Evolutionary conservation across 1,140 invertebrate genomes (phyloP), one percentile per base, ranked within the genome.

Genomic region (Harlomillsia oculata): DNA sequence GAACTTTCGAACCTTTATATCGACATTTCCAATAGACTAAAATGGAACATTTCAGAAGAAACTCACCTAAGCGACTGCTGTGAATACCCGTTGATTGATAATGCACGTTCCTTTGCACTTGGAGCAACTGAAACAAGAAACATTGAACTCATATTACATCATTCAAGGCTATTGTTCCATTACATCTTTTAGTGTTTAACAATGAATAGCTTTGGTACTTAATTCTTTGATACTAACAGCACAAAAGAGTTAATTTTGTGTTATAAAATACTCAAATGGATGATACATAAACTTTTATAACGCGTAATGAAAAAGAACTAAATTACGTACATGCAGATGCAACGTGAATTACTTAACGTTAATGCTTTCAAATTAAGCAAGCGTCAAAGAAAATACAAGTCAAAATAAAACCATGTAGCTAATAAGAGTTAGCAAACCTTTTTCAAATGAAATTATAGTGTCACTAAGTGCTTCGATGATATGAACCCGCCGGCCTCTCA

Each of bases 391-490:
- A n/a, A 54, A 14, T 23, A 8, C 23, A 28, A 41, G 20, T n/a
- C 25, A 41, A 43, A 18, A 39, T 29, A 53, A 30, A 39, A 28
- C 29, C 16, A 29, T 36, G 28, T 21, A 29, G 11, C 13, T 50
- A 57, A 45, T 36, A 68, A 63, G 18, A 49, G 52, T 11, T 28
- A 41, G 30, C 32, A 76, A 86, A 94, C 89, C 91, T 91, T 90
- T 82, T 81, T 96, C 91, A 80, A 96, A 95, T 71, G 89, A 94
- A 78, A 96, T 94, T 75, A 95, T 89, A 68, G 90, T 95, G 77
- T 93, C 89, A 78, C 88, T 93, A 73, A 95, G 81, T 77, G 94
- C 89, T 80, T 96, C 92, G 73, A 96, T 95, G 84, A 94, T 89
- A 78, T 94, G 90, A 73, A 95, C 90, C 70, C 92, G 80, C 69